These are phyloP conservation scores for Chamaetylas fuelleborni DNA, from an alignment of 2,113 vertebrate species.

Conservation along the genomic window DNA sequence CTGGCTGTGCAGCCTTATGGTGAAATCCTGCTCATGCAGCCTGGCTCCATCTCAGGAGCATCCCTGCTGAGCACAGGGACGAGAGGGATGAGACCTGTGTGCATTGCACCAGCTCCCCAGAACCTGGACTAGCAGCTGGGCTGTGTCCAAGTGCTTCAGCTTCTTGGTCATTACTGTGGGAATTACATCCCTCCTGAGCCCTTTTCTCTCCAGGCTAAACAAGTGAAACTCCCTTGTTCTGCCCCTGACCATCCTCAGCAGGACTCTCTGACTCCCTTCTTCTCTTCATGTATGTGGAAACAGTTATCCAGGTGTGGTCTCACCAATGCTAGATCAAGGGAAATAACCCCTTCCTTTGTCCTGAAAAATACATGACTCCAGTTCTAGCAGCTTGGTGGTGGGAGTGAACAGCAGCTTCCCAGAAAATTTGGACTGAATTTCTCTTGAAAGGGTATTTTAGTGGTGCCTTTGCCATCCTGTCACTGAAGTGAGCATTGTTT, in stretches of 20 bases:
- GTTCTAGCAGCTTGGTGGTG: not conserved
- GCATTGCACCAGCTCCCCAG: not conserved
- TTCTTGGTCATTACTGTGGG: not conserved
- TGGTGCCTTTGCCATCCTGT: not conserved
- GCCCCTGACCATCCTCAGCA: not conserved
- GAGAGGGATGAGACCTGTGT: not conserved
- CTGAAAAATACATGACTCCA: not conserved
- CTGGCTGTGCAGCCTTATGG: not conserved
- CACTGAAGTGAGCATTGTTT: not conserved
- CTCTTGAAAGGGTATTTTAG: not conserved
- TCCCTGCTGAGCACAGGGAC: not conserved
- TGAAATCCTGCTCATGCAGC: not conserved
- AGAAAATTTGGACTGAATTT: not conserved
- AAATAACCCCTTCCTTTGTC: not conserved
- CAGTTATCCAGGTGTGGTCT: not conserved
- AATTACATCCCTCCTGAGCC: not conserved
- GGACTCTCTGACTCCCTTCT: not conserved
- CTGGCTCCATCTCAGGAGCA: not conserved
- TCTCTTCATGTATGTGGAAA: not conserved
- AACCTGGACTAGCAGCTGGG: not conserved
- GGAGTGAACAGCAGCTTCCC: not conserved
- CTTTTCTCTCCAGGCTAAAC: not conserved
- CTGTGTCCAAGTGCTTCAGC: not conserved
- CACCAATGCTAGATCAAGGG: not conserved
- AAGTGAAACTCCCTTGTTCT: not conserved